Evolutionary conservation across 2,113 vertebrate species (phyloP).

Genomic region (Pygoscelis adeliae): DNA sequence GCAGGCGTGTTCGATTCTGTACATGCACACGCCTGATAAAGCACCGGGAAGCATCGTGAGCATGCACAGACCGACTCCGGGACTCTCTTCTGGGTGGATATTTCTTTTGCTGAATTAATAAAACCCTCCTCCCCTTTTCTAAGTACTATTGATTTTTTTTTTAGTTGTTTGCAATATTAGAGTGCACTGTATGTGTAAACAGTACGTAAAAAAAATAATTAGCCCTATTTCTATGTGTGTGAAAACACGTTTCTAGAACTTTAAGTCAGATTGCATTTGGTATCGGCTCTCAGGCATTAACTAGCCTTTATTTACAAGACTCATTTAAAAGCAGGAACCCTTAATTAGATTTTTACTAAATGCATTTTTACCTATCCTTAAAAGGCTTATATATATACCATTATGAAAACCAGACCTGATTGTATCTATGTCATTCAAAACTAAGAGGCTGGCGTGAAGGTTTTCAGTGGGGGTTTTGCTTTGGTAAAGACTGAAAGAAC

Average conservation of each 20-base stretch:
- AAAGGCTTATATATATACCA: neutral
- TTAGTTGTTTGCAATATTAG: neutral
- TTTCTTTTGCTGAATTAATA: neutral
- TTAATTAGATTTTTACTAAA: neutral
- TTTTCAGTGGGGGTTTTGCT: neutral
- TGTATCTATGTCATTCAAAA: neutral
- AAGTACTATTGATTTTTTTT: neutral
- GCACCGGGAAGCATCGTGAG: neutral
- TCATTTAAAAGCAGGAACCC: neutral
- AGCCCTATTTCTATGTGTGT: neutral
- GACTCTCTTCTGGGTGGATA: neutral
- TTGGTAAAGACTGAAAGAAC: neutral
- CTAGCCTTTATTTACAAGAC: neutral
- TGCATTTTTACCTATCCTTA: neutral
- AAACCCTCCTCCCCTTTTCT: neutral
- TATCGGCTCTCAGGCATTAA: neutral
- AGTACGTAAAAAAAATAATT: neutral
- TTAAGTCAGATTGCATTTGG: neutral
- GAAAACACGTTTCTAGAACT: neutral
- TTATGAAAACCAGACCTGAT: neutral
- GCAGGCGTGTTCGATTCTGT: accelerated
- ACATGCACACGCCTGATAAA: no score
- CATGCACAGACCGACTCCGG: accelerated
- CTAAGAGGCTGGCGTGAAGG: neutral
- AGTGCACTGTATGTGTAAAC: neutral